Base-by-base conservation (phyloP, 2,888 invertebrate genomes). In the Prosapia bicincta region DNA sequence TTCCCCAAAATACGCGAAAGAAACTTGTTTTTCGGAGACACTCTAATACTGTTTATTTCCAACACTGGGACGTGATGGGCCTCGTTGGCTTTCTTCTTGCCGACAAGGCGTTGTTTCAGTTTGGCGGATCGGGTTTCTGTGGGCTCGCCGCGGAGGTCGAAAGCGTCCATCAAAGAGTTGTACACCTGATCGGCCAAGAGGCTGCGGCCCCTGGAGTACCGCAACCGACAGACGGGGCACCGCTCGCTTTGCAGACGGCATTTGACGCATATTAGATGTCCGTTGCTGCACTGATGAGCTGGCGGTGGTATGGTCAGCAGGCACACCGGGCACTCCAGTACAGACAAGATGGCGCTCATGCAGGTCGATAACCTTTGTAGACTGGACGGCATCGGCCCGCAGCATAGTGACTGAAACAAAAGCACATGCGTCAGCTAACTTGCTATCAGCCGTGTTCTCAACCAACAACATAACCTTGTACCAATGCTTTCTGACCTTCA, bases 311-410 rank as follows among this genome's bases (percentile, higher is more conserved):
- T 81, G 81, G 86, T 85, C 83, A 87, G 86, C 79, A 86, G 83
- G 81, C 87, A 87, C 78, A 87, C 85, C 78, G 87, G 87, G 83
- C 87, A 87, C 81, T 87, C 87, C 80, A 87, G 82, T 78, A 86
- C 83, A 82, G 86, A 85, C 78, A 86, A 83, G 80, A 86, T 84
- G 79, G 85, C 83, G 82, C 85, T 85, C 79, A 86, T 83, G 82
- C 86, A 86, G 78, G 84, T 83, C 69, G 86, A 85, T 82, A 86
- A 85, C 82, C 85, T 85, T 82, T 86, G 86, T 79, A 86, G 81
- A 80, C 85, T 81, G 71, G 80, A 77, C 32, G 81, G 80, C 76
- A 80, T 79, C n/a, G 81, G 79, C 13, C 76, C 78, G 67, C 79
- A 79, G 71, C 79, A 79, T n/a, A 79, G 69, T 10, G 79, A 78